phyloP scores from a whole-genome alignment of 1,140 invertebrate genomes.

The Periplaneta americana region DNA sequence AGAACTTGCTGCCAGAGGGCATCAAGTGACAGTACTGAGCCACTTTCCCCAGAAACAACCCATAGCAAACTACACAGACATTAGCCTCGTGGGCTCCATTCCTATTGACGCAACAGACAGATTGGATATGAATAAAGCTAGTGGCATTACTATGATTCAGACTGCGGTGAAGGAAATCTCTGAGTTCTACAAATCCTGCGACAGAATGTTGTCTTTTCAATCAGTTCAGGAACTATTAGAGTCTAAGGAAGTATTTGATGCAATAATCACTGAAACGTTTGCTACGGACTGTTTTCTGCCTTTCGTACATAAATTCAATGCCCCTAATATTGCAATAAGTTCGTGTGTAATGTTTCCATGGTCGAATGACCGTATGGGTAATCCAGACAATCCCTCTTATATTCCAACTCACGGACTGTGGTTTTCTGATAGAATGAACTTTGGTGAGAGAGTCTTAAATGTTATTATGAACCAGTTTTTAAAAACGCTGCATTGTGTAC shows the following conservation, averaged over 20 bases:
- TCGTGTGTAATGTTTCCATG: slow-evolving; percentile 1
- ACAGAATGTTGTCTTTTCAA: not conserved
- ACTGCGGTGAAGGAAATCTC: no score
- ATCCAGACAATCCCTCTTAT: slow-evolving; percentile 27
- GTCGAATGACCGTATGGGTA: slow-evolving; percentile 13
- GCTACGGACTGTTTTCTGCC: slow-evolving; percentile 24
- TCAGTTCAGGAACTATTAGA: not conserved
- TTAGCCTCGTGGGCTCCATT: slow-evolving; percentile 7
- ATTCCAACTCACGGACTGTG: slow-evolving; percentile 23
- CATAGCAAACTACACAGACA: slow-evolving; percentile 24
- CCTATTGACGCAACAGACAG: not conserved
- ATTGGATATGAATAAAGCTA: no score
- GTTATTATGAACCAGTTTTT: not conserved
- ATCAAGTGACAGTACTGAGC: slow-evolving; percentile 49
- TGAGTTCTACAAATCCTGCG: no score
- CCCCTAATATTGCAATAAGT: slow-evolving; percentile 17
- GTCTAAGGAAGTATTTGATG: slow-evolving; percentile 22
- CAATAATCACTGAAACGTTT: slow-evolving; percentile 22
- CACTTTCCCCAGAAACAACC: slow-evolving; percentile 41
- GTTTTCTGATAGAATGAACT: slow-evolving; percentile 44
- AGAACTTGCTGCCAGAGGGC: slow-evolving; percentile 45
- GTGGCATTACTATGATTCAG: no score
- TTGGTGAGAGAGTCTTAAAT: slow-evolving; percentile 40
- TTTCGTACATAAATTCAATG: slow-evolving; percentile 20
- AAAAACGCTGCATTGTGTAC: not conserved